These are phyloP conservation scores for Hipposideros larvatus DNA, from an alignment of 2,797 vertebrate species.

Conservation along the genomic window DNA sequence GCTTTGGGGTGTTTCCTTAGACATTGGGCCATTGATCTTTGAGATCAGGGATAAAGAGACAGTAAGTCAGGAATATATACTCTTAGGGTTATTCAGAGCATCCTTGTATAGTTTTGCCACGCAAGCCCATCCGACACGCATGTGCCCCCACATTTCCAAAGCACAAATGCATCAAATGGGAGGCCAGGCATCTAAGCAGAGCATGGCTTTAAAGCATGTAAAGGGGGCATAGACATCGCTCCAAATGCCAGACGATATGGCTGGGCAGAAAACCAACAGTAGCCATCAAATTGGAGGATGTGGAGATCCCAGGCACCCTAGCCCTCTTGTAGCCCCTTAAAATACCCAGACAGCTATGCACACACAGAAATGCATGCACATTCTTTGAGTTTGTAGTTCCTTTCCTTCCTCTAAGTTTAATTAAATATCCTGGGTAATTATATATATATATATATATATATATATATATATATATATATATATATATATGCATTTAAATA, in stretches of 20 bases:
- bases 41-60: neutral
- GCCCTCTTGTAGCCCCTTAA: neutral
- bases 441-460: too few species aligned
- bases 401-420: constrained; percentile 4
- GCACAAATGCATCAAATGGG: neutral
- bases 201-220: neutral
- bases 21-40: neutral
- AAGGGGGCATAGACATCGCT: neutral
- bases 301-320: neutral
- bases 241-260: neutral
- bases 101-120: constrained; percentile 32
- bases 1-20: neutral
- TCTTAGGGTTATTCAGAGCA: constrained; percentile 24
- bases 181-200: constrained; percentile 38
- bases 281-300: neutral
- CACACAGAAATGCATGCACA: neutral
- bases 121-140: neutral
- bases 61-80: neutral
- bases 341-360: neutral
- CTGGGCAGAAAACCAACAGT: neutral
- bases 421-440: neutral
- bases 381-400: neutral
- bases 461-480: too few species aligned
- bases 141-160: neutral
- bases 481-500: neutral